phyloP scores from a whole-genome alignment of 2,888 invertebrate genomes.

The Linnaemya vulpina region DNA sequence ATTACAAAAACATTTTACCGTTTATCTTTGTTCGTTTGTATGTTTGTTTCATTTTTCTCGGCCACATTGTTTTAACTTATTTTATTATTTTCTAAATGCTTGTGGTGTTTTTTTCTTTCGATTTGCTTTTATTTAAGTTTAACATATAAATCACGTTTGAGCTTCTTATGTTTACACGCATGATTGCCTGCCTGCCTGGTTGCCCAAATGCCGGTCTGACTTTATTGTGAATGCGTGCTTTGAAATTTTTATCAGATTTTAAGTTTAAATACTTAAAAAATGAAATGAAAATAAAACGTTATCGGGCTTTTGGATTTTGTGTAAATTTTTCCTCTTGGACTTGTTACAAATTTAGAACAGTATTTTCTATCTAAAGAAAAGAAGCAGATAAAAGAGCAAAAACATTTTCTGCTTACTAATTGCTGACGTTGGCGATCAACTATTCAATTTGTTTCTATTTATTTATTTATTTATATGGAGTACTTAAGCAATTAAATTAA shows the following conservation, averaged over 20 bases:
- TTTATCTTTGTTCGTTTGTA: conserved; percentile 22
- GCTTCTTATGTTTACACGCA: conserved; percentile 61
- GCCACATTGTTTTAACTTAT: conserved; percentile 11
- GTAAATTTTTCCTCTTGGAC: conserved; percentile 9
- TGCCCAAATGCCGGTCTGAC: conserved; percentile 29
- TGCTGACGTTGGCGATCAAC: conserved; percentile 37
- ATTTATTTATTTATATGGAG: conserved; percentile 41
- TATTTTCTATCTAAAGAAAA: background rate
- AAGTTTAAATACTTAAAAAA: conserved; percentile 33
- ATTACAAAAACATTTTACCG: conserved; percentile 44
- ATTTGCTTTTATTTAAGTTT: conserved; percentile 34
- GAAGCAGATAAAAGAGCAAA: background rate
- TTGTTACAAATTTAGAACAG: conserved; percentile 57
- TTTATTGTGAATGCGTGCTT: conserved; percentile 63
- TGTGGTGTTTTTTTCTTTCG: conserved; percentile 1
- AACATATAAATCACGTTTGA: conserved; percentile 65
- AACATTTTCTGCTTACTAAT: conserved; percentile 61
- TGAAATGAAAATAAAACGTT: conserved; percentile 23
- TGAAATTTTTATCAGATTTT: conserved; percentile 63
- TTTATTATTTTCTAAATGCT: conserved; percentile 34
- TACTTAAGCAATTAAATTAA: conserved; percentile 68
- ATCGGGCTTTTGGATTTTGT: conserved; percentile 19
- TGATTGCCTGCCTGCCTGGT: conserved; percentile 46
- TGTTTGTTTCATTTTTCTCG: conserved; percentile 6
- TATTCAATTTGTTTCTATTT: conserved; percentile 3